Conservation (phyloP, 2,797 vertebrate genomes). For the Sebastes reedi region DNA sequence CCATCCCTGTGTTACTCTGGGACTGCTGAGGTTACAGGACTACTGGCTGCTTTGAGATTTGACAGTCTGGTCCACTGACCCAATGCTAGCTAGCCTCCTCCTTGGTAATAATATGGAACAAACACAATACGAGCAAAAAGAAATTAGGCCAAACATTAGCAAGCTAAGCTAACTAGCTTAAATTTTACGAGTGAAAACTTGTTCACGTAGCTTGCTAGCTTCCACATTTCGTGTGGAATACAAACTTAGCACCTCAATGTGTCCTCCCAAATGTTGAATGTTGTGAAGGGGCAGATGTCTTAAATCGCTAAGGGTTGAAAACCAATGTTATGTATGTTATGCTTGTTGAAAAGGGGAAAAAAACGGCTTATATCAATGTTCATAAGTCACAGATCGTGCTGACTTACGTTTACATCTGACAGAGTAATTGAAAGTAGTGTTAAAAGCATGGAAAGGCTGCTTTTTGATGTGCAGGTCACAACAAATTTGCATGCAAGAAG, state of each 20-base stretch:
- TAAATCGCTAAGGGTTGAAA: neutral
- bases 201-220: no score
- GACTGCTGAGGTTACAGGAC: neutral
- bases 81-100: no score
- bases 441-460: neutral
- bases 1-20: neutral
- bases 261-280: neutral
- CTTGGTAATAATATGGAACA: no score
- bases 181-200: no score
- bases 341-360: no score
- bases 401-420: neutral
- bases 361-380: no score
- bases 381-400: no score
- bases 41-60: neutral
- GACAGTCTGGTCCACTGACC: no score
- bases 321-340: neutral
- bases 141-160: no score
- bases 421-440: neutral
- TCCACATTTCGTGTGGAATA: no score
- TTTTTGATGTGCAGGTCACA: neutral
- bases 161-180: no score
- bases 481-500: neutral
- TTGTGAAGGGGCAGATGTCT: neutral
- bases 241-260: neutral
- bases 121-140: no score